Conservation (phyloP, 2,888 invertebrate genomes). For the Phoenoteleia sp. region DNA sequence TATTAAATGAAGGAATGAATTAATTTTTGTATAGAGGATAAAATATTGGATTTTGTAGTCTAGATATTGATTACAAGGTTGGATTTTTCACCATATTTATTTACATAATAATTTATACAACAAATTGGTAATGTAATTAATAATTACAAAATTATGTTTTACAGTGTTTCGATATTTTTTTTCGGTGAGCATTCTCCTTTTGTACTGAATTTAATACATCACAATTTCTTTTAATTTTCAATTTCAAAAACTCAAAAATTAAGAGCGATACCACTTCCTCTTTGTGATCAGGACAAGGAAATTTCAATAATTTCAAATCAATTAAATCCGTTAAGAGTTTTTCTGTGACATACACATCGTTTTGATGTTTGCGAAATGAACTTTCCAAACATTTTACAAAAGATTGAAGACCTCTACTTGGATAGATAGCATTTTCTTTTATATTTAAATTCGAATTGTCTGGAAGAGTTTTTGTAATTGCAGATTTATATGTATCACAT, state of each 20-base stretch:
- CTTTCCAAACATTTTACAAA: conserved; percentile 9
- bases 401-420: conserved; percentile 13
- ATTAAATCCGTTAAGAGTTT: conserved; percentile 4
- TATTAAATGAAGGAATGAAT: too few relatives aligned
- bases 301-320: background rate
- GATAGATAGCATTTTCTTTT: background rate
- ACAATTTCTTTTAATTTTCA: conserved; percentile 22
- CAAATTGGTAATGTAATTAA: too few relatives aligned
- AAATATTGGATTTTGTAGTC: background rate
- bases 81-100: conserved; percentile 8
- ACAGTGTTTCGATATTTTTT: conserved; percentile 21
- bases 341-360: conserved; percentile 6
- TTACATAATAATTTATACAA: too few relatives aligned
- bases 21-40: background rate
- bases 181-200: conserved; percentile 18
- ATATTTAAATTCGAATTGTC: conserved; percentile 1
- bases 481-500: conserved; percentile 17
- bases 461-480: background rate
- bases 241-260: conserved; percentile 5
- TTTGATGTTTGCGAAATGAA: background rate
- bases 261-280: background rate
- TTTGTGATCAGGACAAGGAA: conserved; percentile 15
- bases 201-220: conserved; percentile 1
- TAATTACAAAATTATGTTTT: background rate
- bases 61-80: too few relatives aligned